These are phyloP conservation scores for Lucifuga dentata DNA, from an alignment of 2,113 vertebrate species.

Conservation along the genomic window DNA sequence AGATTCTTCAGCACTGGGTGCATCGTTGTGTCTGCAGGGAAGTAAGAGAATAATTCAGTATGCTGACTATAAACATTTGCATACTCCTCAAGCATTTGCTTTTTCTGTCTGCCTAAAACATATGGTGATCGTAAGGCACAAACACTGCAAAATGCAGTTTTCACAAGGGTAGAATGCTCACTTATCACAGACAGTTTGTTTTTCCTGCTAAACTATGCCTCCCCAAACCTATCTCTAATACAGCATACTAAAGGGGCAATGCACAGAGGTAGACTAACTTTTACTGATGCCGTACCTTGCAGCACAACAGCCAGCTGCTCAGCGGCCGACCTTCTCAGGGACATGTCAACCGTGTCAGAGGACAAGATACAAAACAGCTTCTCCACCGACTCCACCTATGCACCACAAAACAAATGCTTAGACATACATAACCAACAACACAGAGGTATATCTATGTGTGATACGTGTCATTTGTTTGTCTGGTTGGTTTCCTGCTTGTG, in stretches of 20 bases:
- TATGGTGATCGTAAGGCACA: constrained; percentile 41
- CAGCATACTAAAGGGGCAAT: too few relatives aligned
- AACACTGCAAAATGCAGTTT: constrained; percentile 27
- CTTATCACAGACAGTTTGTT: constrained; percentile 7
- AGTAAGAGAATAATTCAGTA: constrained; percentile 42
- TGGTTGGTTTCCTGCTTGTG: neutral
- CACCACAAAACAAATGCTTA: constrained; percentile 16
- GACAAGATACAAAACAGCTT: constrained; percentile 90
- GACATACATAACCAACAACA: too few relatives aligned
- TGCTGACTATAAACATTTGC: constrained; percentile 43
- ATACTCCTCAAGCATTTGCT: constrained; percentile 42
- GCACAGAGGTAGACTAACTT: neutral
- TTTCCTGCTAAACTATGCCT: too few relatives aligned
- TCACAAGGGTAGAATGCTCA: constrained; percentile 9
- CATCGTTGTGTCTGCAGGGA: constrained; percentile 87
- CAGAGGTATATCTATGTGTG: neutral
- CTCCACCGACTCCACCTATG: constrained; percentile 90
- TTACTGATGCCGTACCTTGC: constrained; percentile 85
- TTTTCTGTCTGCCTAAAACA: constrained; percentile 33
- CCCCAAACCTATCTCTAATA: too few relatives aligned
- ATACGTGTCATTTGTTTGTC: too few relatives aligned
- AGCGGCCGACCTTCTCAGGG: constrained; percentile 90
- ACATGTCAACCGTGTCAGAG: constrained; percentile 88
- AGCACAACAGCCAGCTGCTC: constrained; percentile 93
- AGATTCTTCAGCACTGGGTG: constrained; percentile 88